Evolutionary conservation across 2,888 invertebrate genomes (phyloP).

Genomic region (Noctua janthina): DNA sequence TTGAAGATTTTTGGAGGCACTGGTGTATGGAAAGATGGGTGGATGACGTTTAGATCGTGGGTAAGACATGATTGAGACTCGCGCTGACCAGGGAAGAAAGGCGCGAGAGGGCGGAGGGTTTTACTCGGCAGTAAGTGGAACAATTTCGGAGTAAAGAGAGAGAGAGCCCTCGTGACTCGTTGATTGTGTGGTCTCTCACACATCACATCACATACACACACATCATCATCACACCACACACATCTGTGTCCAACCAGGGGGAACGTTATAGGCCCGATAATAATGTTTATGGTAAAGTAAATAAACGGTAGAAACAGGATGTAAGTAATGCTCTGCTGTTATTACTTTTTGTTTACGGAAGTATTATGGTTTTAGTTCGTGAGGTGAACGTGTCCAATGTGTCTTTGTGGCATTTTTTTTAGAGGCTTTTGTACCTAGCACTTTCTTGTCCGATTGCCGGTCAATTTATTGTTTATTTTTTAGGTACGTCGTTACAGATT

Average conservation of each 20-base stretch:
- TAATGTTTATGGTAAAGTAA: neutral
- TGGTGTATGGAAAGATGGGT: neutral
- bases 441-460: neutral
- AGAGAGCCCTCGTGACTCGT: too few relatives aligned
- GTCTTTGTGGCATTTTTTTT: neutral
- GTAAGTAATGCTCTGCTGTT: neutral
- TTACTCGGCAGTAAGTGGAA: too few relatives aligned
- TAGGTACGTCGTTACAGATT: neutral
- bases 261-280: neutral
- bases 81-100: too few relatives aligned
- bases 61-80: too few relatives aligned
- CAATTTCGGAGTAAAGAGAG: too few relatives aligned
- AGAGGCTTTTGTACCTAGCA: neutral
- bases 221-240: too few relatives aligned
- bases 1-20: slow-evolving; percentile 44
- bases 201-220: too few relatives aligned
- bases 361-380: slow-evolving; percentile 1
- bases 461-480: neutral
- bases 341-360: slow-evolving; percentile 3
- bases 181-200: too few relatives aligned
- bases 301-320: neutral
- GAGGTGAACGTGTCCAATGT: neutral
- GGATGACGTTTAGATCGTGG: neutral
- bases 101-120: too few relatives aligned
- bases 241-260: neutral